Conservation (phyloP, 2,113 vertebrate species). For the Ceyx melanurus region DNA sequence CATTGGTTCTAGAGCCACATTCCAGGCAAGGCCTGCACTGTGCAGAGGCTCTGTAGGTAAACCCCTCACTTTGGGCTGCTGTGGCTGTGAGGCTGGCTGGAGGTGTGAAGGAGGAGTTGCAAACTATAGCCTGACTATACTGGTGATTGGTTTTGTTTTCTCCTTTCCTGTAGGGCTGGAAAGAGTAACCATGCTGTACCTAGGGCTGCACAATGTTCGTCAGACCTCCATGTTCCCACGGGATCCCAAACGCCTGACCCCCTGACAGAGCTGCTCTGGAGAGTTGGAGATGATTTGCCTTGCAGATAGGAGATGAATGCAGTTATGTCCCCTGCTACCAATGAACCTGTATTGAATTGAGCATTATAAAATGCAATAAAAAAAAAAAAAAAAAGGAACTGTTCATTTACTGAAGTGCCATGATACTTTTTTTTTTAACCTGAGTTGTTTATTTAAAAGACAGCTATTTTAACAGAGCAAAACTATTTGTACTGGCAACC, state of each 20-base stretch:
- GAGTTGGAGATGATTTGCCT: neutral
- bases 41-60: neutral
- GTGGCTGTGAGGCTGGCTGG: too few species aligned
- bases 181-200: constrained; percentile 96
- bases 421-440: constrained; percentile 46
- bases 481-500: constrained; percentile 53
- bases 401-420: constrained; percentile 67
- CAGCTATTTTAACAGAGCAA: constrained; percentile 54
- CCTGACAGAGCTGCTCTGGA: constrained; percentile 69
- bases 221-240: constrained; percentile 99
- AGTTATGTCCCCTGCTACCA: constrained; percentile 27
- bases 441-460: constrained; percentile 52
- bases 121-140: neutral
- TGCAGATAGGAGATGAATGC: neutral
- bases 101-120: neutral
- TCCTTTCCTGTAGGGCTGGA: constrained; percentile 84
- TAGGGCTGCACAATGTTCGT: constrained; percentile 94
- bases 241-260: constrained; percentile 95
- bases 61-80: too few species aligned
- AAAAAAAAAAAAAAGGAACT: constrained; percentile 5
- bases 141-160: neutral
- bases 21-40: neutral
- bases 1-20: neutral
- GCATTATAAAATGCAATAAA: constrained; percentile 39
- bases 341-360: constrained; percentile 24